Evolutionary conservation across 2,888 invertebrate genomes (phyloP).

Genomic region (Hypena proboscidalis): DNA sequence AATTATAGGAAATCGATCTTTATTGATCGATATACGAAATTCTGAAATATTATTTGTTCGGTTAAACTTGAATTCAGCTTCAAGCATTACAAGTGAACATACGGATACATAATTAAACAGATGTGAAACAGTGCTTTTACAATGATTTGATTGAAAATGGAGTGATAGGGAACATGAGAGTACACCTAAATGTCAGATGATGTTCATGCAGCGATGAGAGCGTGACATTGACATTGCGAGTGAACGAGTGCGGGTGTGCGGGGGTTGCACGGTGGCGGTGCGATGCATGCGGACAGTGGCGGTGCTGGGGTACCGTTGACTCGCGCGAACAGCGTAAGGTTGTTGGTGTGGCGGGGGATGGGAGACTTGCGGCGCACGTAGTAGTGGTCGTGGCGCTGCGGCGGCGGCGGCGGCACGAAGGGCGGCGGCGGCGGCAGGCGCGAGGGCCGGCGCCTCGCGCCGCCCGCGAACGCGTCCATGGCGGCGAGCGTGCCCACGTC

Average conservation of each 20-base stretch:
- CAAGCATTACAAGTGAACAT: background rate
- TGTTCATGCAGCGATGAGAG: constrained; percentile 46
- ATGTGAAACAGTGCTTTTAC: background rate
- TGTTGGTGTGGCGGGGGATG: constrained; percentile 71
- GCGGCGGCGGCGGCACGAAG: constrained; percentile 79
- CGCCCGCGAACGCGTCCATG: constrained; percentile 84
- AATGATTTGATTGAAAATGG: background rate
- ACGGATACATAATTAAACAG: background rate
- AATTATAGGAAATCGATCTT: too few species aligned
- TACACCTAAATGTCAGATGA: constrained; percentile 27
- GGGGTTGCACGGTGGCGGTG: constrained; percentile 32
- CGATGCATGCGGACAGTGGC: constrained; percentile 49
- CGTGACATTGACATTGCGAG: constrained; percentile 71
- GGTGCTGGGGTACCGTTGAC: constrained; percentile 70
- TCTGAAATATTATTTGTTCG: background rate
- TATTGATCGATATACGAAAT: too few species aligned
- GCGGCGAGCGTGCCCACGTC: constrained; percentile 84
- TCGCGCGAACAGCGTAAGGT: constrained; percentile 80
- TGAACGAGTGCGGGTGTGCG: constrained; percentile 40
- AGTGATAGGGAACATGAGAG: background rate
- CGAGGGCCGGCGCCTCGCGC: constrained; percentile 78
- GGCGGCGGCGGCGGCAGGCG: constrained; percentile 81
- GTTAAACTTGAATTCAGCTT: background rate
- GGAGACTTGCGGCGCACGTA: constrained; percentile 83
- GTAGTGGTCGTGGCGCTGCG: constrained; percentile 79